Conservation (phyloP, 2,113 vertebrate genomes). For the Dromaius novaehollandiae region DNA sequence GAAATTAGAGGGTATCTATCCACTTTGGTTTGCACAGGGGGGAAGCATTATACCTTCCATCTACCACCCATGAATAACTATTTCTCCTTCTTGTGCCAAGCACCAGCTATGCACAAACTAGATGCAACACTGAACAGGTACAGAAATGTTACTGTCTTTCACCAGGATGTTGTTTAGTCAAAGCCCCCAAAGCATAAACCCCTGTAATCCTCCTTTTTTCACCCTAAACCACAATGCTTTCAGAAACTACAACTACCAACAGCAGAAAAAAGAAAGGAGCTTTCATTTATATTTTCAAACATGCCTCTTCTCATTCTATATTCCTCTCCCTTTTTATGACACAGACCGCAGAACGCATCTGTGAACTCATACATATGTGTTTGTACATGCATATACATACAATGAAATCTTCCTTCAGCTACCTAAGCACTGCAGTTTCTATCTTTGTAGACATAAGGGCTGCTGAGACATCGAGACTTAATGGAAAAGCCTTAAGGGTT, state of each 20-base stretch:
- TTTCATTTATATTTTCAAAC: neutral
- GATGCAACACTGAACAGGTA: neutral
- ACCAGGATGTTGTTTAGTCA: neutral
- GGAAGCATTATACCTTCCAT: neutral
- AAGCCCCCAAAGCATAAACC: neutral
- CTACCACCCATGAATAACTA: neutral
- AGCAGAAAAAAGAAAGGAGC: neutral
- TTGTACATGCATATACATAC: neutral
- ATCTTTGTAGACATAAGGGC: neutral
- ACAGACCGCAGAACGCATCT: neutral
- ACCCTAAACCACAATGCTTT: neutral
- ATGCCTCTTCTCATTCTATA: neutral
- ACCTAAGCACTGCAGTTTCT: neutral
- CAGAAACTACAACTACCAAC: neutral
- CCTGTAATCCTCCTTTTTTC: neutral
- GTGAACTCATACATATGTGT: accelerated
- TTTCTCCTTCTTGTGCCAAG: neutral
- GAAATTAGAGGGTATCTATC: neutral
- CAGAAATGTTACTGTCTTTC: neutral
- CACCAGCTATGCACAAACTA: neutral
- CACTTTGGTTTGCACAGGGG: neutral
- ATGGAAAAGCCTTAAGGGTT: neutral
- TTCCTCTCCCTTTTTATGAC: neutral
- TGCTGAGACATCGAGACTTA: neutral
- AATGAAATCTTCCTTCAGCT: neutral